Percentiles rank a stretch among this genome's conserved stretches.
Conservation (phyloP, 2,113 vertebrate genomes). For the Rhipidura dahli region DNA sequence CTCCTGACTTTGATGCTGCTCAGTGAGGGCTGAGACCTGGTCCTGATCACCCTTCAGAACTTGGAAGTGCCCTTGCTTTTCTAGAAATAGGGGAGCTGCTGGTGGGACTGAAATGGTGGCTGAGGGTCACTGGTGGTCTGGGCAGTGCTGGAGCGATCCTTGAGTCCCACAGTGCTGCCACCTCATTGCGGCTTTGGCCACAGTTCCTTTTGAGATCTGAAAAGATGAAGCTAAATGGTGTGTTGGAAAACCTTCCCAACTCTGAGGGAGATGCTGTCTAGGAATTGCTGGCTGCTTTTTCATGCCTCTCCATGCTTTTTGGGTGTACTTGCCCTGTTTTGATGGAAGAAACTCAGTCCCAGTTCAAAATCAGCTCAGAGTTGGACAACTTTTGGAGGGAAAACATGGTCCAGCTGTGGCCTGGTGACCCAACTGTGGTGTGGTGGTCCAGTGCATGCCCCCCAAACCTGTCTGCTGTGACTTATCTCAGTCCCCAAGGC, state of each 20-base stretch:
- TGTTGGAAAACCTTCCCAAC: neutral
- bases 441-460: neutral
- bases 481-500: neutral
- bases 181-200: neutral
- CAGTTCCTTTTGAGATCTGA: neutral
- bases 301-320: neutral
- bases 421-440: neutral
- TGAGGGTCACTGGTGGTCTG: neutral
- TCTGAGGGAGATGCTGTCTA: neutral
- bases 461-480: neutral
- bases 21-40: neutral
- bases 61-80: neutral
- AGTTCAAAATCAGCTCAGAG: neutral
- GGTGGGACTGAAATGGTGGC: neutral
- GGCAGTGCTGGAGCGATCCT: neutral
- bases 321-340: neutral
- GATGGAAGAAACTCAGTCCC: neutral
- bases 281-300: neutral
- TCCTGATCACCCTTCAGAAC: neutral
- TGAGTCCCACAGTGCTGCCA: neutral
- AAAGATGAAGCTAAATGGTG: neutral
- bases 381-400: neutral
- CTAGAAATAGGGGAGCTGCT: neutral
- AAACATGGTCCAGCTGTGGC: neutral
- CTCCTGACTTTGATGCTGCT: neutral